A percentile compares a stretch with the other conserved stretches of the same genome.
phyloP scores from a whole-genome alignment of 92 coral and sea anemone species.

The Phenganax stokvisi region DNA sequence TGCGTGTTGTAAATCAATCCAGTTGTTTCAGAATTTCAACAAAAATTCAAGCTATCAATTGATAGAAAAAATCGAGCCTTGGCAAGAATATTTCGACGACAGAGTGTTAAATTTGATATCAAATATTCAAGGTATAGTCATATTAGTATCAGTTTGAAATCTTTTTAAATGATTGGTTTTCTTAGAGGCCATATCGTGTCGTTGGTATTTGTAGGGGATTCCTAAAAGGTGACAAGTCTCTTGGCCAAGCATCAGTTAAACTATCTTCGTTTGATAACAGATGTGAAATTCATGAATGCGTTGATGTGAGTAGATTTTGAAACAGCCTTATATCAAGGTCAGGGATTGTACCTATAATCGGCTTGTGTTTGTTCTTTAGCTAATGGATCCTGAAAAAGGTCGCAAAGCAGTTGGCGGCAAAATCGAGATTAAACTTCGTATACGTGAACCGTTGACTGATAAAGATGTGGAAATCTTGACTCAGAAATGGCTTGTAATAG shows the following conservation, averaged over 20 bases:
- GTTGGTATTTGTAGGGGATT: slow-evolving; percentile 56
- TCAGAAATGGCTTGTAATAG: slow-evolving; percentile 97
- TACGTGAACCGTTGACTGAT: slow-evolving; percentile 84
- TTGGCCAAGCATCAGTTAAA: slow-evolving; percentile 84
- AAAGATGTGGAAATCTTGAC: slow-evolving; percentile 88
- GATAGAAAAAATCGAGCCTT: slow-evolving; percentile 88
- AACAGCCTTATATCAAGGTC: background rate
- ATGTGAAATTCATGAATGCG: slow-evolving; percentile 88
- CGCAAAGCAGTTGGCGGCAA: slow-evolving; percentile 93
- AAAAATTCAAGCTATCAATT: slow-evolving; percentile 79
- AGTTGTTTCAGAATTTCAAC: slow-evolving; percentile 65
- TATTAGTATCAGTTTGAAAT: too few species aligned
- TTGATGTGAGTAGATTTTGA: slow-evolving; percentile 63
- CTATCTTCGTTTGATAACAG: slow-evolving; percentile 76
- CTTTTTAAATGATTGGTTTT: too few species aligned
- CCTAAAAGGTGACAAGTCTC: slow-evolving; percentile 87
- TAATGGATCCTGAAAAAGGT: slow-evolving; percentile 91
- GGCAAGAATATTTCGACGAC: slow-evolving; percentile 78
- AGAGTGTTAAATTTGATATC: slow-evolving; percentile 72
- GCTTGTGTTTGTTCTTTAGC: slow-evolving; percentile 37
- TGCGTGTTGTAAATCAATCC: background rate
- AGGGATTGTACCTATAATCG: background rate
- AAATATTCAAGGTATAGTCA: slow-evolving; percentile 75
- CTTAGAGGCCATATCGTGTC: too few species aligned
- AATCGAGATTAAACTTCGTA: slow-evolving; percentile 63